phyloP scores from a whole-genome alignment of 2,113 vertebrate species.

The Thamnophis sirtalis region DNA sequence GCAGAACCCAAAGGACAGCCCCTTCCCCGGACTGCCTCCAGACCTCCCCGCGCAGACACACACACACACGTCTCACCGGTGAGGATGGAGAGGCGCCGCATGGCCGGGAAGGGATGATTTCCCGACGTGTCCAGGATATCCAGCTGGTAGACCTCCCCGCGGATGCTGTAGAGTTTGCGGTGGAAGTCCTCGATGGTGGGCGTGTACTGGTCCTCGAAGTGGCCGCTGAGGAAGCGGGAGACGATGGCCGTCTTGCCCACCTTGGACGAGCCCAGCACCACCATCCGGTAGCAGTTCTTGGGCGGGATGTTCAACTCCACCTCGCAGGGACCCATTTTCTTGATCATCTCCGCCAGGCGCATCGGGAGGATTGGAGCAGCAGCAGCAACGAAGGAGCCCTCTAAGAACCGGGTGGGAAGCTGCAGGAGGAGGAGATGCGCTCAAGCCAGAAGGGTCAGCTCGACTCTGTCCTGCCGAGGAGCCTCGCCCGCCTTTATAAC shows the following conservation, averaged over 20 bases:
- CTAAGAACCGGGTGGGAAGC: background rate
- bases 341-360: conserved; percentile 85
- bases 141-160: conserved; percentile 92
- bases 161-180: conserved; percentile 97
- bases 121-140: conserved; percentile 96
- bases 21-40: background rate
- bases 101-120: conserved; percentile 95
- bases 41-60: background rate
- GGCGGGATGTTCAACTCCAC: conserved; percentile 87
- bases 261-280: conserved; percentile 95
- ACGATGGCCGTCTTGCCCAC: conserved; percentile 98
- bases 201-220: conserved; percentile 95
- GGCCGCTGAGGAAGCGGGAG: conserved; percentile 90
- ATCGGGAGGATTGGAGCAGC: conserved; percentile 47
- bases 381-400: background rate
- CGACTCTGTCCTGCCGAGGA: background rate
- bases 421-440: background rate
- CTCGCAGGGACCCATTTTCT: conserved; percentile 90
- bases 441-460: background rate
- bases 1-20: background rate
- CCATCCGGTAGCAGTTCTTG: conserved; percentile 97
- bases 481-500: conserved; percentile 50
- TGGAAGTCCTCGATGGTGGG: conserved; percentile 98
- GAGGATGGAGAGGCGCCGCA: conserved; percentile 94
- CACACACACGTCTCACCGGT: conserved; percentile 76